Conservation (phyloP, 2,888 invertebrate species). For the Endomychus coccineus region DNA sequence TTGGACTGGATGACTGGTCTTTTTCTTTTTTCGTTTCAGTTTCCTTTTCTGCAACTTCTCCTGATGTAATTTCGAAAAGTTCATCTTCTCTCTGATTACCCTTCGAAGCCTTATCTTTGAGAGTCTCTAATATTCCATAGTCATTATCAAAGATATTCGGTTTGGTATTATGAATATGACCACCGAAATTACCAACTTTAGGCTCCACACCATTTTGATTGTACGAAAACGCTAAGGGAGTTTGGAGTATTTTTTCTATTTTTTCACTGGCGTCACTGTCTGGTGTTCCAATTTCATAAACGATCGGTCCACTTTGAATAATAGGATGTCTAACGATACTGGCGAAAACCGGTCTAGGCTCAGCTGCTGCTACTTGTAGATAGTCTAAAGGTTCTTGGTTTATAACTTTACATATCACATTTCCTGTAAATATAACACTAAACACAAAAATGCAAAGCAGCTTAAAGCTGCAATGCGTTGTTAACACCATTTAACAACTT, state of each 20-base stretch:
- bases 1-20: slow-evolving; percentile 11
- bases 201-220: slow-evolving; percentile 2
- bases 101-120: neutral
- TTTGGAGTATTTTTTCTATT: slow-evolving; percentile 33
- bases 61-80: slow-evolving; percentile 6
- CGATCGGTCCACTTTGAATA: slow-evolving; percentile 20
- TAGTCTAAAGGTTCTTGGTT: no score
- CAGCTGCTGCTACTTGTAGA: slow-evolving; percentile 28
- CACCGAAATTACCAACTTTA: slow-evolving; percentile 1
- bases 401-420: neutral
- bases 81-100: slow-evolving; percentile 5
- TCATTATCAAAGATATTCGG: no score
- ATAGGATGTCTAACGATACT: slow-evolving; percentile 23
- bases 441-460: neutral
- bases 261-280: slow-evolving; percentile 30
- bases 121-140: no score
- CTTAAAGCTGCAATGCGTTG: neutral
- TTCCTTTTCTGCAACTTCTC: slow-evolving; percentile 6
- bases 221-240: slow-evolving; percentile 23
- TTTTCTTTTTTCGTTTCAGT: neutral
- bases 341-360: slow-evolving; percentile 30
- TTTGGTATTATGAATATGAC: slow-evolving; percentile 1
- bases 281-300: slow-evolving; percentile 20
- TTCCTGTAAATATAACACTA: slow-evolving; percentile 1
- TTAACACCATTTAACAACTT: slow-evolving; percentile 6